Conservation (phyloP, 2,113 vertebrate genomes). For the Pomatostomus ruficeps region DNA sequence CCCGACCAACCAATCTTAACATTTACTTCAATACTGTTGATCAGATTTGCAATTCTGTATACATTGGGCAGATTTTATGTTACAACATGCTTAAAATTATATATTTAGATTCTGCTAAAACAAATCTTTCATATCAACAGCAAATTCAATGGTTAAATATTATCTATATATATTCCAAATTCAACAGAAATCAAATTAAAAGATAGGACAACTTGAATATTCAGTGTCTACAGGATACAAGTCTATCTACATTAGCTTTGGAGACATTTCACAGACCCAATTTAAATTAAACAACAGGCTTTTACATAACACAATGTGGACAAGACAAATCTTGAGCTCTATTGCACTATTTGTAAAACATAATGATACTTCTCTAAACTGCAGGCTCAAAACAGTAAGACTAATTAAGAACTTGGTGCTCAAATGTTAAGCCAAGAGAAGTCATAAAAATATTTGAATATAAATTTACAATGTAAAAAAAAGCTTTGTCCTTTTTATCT, state of each 20-base stretch:
- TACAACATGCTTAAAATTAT: not conserved
- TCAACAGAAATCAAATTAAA: not conserved
- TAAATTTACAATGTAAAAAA: not conserved
- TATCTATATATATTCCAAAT: not conserved
- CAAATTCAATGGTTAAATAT: not conserved
- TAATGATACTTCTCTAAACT: not conserved
- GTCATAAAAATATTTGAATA: not conserved
- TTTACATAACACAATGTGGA: not conserved
- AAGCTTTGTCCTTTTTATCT: not conserved
- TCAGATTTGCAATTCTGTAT: not conserved
- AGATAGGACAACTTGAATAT: not conserved
- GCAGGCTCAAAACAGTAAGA: not conserved
- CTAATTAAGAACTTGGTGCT: not conserved
- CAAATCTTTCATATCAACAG: not conserved
- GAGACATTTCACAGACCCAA: not conserved
- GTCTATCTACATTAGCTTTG: not conserved
- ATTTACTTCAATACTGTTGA: not conserved
- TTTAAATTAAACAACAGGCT: not conserved
- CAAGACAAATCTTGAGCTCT: not conserved
- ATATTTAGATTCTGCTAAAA: not conserved
- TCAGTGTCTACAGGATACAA: not conserved
- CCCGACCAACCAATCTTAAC: not conserved
- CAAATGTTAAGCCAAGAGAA: not conserved
- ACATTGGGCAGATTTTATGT: not conserved
- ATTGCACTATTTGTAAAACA: not conserved